phyloP scores from a whole-genome alignment of 2,113 vertebrate genomes.

The Petrocephalus microphthalmus region DNA sequence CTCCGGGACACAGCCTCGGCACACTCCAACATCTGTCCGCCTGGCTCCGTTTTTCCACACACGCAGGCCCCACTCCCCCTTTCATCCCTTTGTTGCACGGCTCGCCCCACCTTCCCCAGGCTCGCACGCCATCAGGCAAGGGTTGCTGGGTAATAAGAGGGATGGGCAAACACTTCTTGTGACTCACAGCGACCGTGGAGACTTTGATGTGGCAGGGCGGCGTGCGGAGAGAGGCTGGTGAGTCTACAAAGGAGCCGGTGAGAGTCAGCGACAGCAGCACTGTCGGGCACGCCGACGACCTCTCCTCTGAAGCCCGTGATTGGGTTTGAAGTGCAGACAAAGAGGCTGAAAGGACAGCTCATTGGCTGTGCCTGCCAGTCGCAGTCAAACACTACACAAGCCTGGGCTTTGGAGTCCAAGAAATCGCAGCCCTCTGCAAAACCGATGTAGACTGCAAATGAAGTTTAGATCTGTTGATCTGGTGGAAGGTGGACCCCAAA shows the following conservation, averaged over 20 bases:
- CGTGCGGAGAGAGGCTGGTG: slow-evolving; percentile 25
- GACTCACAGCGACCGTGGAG: slow-evolving; percentile 30
- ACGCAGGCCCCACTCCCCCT: background rate
- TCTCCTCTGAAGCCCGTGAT: slow-evolving; percentile 44
- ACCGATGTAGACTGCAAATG: background rate
- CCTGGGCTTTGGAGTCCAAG: background rate
- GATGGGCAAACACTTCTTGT: slow-evolving; percentile 41
- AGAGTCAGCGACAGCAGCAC: slow-evolving; percentile 12
- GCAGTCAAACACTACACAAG: background rate
- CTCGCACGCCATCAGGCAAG: background rate
- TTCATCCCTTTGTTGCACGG: background rate
- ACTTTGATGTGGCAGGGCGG: slow-evolving; percentile 37
- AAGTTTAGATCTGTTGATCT: background rate
- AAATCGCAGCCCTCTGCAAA: background rate
- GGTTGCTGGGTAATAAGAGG: slow-evolving; percentile 49
- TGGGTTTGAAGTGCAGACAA: slow-evolving; percentile 45
- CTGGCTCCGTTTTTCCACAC: slow-evolving; percentile 15
- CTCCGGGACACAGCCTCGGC: background rate
- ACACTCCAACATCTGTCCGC: slow-evolving; percentile 47
- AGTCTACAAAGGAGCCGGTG: slow-evolving; percentile 20
- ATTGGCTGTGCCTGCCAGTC: slow-evolving; percentile 35
- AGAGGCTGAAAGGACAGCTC: slow-evolving; percentile 31
- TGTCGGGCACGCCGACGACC: slow-evolving; percentile 40
- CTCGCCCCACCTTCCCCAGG: background rate
- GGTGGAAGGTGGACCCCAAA: background rate